Percentiles rank a stretch among this genome's conserved stretches.
Evolutionary conservation across 2,888 invertebrate species (phyloP).

Genomic region (Ophioninae sp.): DNA sequence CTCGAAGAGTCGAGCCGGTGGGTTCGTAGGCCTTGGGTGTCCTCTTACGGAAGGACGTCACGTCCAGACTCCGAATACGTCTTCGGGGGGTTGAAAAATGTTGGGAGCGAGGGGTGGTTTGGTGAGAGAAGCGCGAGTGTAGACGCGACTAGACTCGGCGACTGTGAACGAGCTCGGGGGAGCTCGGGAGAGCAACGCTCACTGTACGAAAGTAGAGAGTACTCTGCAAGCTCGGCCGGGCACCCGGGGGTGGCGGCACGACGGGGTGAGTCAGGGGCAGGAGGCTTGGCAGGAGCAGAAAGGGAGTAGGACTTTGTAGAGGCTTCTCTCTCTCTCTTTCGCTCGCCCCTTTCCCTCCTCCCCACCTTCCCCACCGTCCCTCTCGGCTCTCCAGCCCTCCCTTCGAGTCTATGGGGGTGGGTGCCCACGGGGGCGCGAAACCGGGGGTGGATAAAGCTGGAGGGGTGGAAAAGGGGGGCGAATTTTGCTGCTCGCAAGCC

Average conservation of each 20-base stretch:
- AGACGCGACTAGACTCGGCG: conserved; percentile 7
- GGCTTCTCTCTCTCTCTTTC: conserved; percentile 3
- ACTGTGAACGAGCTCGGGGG: not conserved
- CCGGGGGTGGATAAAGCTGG: conserved; percentile 12
- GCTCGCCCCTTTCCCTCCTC: not conserved
- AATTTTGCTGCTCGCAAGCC: conserved; percentile 58
- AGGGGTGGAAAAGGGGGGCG: conserved; percentile 19
- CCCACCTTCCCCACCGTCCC: not conserved
- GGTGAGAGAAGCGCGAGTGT: not conserved
- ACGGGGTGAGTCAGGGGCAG: conserved; percentile 58
- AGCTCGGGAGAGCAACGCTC: conserved; percentile 48
- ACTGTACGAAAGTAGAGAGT: conserved; percentile 63
- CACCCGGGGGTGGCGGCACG: conserved; percentile 64
- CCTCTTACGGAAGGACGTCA: too few species aligned
- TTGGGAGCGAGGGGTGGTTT: too few species aligned
- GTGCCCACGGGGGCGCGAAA: conserved; percentile 10
- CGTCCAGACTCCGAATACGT: too few species aligned
- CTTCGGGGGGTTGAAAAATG: too few species aligned
- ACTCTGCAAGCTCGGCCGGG: conserved; percentile 69
- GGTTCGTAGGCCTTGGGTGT: not conserved
- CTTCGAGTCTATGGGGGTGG: conserved; percentile 8
- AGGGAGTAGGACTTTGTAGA: conserved; percentile 52
- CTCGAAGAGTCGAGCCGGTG: not conserved
- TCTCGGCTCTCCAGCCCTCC: not conserved
- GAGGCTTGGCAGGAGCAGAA: conserved; percentile 59